Conservation (phyloP, 1,140 invertebrate genomes). For the Neoseiulus cucumeris region DNA sequence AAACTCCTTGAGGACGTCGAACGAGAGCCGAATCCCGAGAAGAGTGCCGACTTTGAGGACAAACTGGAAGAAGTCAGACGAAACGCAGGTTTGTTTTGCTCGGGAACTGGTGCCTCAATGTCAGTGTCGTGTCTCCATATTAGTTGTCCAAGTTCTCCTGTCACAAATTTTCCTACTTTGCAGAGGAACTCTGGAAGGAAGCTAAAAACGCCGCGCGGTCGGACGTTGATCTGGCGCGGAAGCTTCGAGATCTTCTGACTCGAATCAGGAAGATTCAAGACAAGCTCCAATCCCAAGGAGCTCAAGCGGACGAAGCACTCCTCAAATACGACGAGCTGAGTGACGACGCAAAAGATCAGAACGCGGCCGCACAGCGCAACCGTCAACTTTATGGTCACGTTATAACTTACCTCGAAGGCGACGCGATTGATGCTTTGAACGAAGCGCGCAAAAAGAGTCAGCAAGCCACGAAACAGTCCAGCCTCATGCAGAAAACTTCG, state of each 20-base stretch:
- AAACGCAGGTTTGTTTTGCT: conserved; percentile 28
- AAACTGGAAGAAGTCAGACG: conserved; percentile 45
- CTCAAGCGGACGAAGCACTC: neutral
- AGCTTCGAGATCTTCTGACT: neutral
- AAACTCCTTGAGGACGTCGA: conserved; percentile 37
- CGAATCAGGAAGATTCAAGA: neutral
- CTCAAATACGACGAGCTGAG: neutral
- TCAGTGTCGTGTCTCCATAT: too few species aligned
- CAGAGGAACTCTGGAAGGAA: conserved; percentile 44
- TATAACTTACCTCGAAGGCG: conserved; percentile 42
- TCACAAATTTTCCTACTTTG: conserved; percentile 20
- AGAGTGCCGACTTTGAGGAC: conserved; percentile 57
- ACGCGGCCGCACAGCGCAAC: neutral
- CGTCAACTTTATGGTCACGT: neutral
- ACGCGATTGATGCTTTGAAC: conserved; percentile 49
- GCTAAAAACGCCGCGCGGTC: conserved; percentile 36
- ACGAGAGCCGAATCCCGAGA: conserved; percentile 48
- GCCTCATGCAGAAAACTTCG: conserved; percentile 73
- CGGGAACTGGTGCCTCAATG: too few species aligned
- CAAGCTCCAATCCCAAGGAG: neutral
- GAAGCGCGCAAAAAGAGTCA: conserved; percentile 57
- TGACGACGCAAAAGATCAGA: neutral
- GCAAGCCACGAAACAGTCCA: conserved; percentile 67
- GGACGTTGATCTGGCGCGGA: neutral
- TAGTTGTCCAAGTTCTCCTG: too few species aligned